Conservation (phyloP, 2,113 vertebrate genomes). For the Progne subis region DNA sequence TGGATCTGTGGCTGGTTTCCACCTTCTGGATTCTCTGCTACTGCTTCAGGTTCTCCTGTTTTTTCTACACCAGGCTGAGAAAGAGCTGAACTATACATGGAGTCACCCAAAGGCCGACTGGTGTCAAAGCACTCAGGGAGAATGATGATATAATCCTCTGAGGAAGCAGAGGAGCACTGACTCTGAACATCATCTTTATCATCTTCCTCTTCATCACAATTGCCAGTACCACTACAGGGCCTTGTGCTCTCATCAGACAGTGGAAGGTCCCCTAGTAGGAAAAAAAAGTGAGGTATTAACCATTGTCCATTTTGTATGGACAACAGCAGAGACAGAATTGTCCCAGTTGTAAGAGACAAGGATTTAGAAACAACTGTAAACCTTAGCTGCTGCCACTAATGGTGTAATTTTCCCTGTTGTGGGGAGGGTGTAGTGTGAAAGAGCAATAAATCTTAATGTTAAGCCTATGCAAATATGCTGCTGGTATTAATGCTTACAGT, state of each 20-base stretch:
- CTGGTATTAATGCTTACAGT: not conserved
- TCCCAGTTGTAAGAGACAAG: not conserved
- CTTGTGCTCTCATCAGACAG: not conserved
- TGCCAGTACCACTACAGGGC: not conserved
- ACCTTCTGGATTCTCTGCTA: not conserved
- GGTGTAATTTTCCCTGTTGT: fast-evolving
- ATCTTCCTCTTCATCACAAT: constrained; percentile 70
- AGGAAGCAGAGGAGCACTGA: constrained; percentile 88
- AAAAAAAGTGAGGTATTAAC: not conserved
- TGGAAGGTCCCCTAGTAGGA: constrained; percentile 46
- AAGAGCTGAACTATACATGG: constrained; percentile 92
- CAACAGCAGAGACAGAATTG: not conserved
- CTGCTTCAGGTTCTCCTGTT: constrained; percentile 49
- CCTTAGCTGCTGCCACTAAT: not conserved
- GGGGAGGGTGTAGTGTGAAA: not conserved
- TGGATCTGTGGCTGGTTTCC: constrained; percentile 3
- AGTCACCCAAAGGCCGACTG: constrained; percentile 90
- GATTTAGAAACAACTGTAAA: not conserved
- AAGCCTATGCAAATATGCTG: not conserved
- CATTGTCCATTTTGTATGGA: constrained; percentile 26
- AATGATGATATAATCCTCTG: constrained; percentile 94
- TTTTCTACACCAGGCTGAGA: constrained; percentile 85
- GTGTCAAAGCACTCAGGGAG: constrained; percentile 96
- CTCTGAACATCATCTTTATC: constrained; percentile 86
- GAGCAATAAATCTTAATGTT: not conserved